These are phyloP conservation scores for Ptyas mucosa DNA, from an alignment of 2,113 vertebrate species.

Conservation along the genomic window DNA sequence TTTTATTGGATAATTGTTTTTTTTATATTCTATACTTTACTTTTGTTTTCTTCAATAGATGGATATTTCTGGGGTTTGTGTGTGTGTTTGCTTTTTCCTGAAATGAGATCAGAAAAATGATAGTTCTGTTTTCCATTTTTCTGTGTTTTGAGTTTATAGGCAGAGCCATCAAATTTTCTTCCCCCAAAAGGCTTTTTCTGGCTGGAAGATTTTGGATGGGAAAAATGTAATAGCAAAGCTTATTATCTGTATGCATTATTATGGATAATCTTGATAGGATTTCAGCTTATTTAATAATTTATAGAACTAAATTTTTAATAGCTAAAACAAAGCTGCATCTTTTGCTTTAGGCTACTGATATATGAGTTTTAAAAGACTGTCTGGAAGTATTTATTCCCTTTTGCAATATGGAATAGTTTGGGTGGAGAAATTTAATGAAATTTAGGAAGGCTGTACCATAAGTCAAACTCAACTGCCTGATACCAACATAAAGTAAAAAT, in stretches of 20 bases:
- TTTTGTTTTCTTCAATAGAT: background rate
- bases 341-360: background rate
- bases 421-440: background rate
- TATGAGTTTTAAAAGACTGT: background rate
- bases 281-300: background rate
- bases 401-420: background rate
- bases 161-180: slow-evolving; percentile 8
- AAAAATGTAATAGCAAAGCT: background rate
- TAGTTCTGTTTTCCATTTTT: background rate
- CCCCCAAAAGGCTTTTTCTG: background rate
- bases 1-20: background rate
- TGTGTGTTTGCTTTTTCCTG: fast-evolving
- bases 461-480: background rate
- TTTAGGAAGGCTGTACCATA: background rate
- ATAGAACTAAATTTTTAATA: background rate
- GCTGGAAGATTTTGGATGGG: background rate
- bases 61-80: fast-evolving
- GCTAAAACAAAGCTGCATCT: background rate
- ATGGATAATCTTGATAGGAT: background rate
- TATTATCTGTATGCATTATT: background rate
- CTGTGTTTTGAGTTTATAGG: background rate
- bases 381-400: background rate
- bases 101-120: background rate
- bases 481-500: background rate
- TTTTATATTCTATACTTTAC: background rate